A percentile compares a stretch with the other conserved stretches of the same genome.
Conservation (phyloP, 2,113 vertebrate genomes). For the Lathamus discolor region DNA sequence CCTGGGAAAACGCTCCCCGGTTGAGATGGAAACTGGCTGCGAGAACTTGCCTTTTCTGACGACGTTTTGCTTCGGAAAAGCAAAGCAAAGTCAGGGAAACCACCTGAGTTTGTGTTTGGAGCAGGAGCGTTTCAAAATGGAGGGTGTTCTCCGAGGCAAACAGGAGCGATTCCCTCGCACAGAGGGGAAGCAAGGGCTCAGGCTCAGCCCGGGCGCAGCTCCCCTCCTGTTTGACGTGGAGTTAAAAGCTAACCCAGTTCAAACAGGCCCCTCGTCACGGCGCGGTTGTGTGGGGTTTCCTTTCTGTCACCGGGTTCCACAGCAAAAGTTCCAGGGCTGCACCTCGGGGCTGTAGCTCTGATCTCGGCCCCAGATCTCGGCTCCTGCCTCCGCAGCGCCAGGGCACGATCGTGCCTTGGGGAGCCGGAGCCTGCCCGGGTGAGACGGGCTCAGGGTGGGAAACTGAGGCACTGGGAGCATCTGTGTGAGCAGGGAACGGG, state of each 20-base stretch:
- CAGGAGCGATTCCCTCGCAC: not conserved
- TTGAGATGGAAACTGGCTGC: constrained; percentile 33
- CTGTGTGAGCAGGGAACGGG: not conserved
- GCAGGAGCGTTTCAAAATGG: not conserved
- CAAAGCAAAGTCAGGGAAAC: constrained; percentile 10
- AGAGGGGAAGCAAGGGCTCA: constrained; percentile 14
- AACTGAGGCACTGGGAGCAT: constrained; percentile 16
- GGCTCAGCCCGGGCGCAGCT: not conserved
- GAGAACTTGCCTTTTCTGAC: constrained; percentile 26
- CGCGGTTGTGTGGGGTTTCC: not conserved
- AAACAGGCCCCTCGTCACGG: not conserved
- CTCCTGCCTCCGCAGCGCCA: not conserved
- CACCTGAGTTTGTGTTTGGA: constrained; percentile 25
- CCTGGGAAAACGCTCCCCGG: constrained; percentile 19
- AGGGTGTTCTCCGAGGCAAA: constrained; percentile 13
- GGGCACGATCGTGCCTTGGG: not conserved
- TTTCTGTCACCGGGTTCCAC: not conserved
- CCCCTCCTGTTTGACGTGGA: constrained; percentile 13
- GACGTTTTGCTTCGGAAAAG: not conserved
- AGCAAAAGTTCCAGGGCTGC: constrained; percentile 24
- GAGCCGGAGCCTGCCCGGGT: not conserved
- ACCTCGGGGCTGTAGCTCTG: not conserved
- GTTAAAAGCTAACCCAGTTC: constrained; percentile 62
- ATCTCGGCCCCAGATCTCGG: not conserved
- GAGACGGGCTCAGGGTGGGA: not conserved